phyloP scores from a whole-genome alignment of 1,140 invertebrate genomes.

The Cyphomyrmex costatus region DNA sequence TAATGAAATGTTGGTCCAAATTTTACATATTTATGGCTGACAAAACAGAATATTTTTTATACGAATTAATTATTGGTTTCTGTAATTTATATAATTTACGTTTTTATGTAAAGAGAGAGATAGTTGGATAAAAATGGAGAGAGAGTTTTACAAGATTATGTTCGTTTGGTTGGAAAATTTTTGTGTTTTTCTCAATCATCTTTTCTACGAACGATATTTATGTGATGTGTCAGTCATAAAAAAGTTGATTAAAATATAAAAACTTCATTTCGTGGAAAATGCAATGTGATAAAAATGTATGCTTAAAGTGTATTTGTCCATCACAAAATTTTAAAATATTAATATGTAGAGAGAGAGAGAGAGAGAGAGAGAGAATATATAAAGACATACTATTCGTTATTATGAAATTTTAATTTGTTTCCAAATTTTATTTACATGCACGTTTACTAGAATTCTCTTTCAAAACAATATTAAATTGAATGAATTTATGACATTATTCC shows the following conservation, averaged over 20 bases:
- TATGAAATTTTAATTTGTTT: slow-evolving; percentile 16
- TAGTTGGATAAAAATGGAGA: too few relatives aligned
- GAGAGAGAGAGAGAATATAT: too few relatives aligned
- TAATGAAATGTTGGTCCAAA: background rate
- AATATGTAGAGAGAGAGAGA: background rate
- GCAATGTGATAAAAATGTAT: background rate
- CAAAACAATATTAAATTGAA: background rate
- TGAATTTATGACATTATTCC: background rate
- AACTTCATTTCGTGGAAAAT: background rate
- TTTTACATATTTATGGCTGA: background rate
- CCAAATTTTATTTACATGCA: background rate
- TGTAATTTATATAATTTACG: background rate
- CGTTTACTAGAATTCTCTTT: background rate
- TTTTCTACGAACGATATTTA: background rate
- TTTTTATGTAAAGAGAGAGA: background rate
- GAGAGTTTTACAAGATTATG: background rate
- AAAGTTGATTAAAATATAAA: slow-evolving; percentile 25
- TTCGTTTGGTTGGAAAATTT: background rate
- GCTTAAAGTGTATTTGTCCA: background rate
- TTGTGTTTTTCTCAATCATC: background rate
- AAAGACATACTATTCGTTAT: background rate
- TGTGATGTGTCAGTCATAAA: background rate
- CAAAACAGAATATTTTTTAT: background rate
- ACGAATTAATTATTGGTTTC: background rate
- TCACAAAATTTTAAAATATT: background rate